A percentile compares a stretch with the other conserved stretches of the same genome.
phyloP scores from a whole-genome alignment of 2,797 vertebrate species.

The Malurus leucopterus region DNA sequence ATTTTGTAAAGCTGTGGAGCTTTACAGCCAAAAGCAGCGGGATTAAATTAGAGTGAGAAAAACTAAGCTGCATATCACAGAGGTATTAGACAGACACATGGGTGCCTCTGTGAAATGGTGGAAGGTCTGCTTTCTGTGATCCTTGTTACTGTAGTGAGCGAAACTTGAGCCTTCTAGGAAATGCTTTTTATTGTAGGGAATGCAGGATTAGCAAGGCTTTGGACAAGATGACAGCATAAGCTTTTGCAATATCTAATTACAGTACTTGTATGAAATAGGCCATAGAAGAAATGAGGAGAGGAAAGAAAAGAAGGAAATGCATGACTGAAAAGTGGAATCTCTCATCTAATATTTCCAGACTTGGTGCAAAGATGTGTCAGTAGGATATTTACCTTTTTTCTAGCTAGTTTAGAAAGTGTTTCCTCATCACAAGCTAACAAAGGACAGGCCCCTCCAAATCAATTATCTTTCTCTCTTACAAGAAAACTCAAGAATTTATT shows the following conservation, averaged over 20 bases:
- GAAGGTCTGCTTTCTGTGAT: not conserved
- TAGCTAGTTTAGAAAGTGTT: not conserved
- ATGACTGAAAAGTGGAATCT: not conserved
- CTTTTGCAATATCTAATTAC: not conserved
- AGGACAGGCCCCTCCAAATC: not conserved
- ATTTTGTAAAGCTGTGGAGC: not conserved
- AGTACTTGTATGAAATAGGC: not conserved
- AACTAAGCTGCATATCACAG: not conserved
- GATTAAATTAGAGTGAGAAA: not conserved
- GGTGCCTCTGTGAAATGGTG: not conserved
- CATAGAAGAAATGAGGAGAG: not conserved
- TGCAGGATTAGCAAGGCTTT: not conserved
- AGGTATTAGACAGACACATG: not conserved
- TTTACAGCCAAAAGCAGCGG: not conserved
- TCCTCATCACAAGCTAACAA: not conserved
- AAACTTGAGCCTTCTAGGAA: not conserved
- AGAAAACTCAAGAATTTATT: not conserved
- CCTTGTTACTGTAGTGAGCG: not conserved
- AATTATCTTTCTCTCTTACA: not conserved
- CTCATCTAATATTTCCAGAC: not conserved
- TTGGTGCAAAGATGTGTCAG: not conserved
- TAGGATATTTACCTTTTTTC: not conserved
- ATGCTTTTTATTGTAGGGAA: not conserved
- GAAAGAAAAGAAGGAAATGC: not conserved
- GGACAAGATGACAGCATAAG: not conserved